Percentiles rank a stretch among this genome's conserved stretches.
These are phyloP conservation scores for Empidonax alnorum DNA, from an alignment of 2,113 vertebrate genomes.

Conservation along the genomic window DNA sequence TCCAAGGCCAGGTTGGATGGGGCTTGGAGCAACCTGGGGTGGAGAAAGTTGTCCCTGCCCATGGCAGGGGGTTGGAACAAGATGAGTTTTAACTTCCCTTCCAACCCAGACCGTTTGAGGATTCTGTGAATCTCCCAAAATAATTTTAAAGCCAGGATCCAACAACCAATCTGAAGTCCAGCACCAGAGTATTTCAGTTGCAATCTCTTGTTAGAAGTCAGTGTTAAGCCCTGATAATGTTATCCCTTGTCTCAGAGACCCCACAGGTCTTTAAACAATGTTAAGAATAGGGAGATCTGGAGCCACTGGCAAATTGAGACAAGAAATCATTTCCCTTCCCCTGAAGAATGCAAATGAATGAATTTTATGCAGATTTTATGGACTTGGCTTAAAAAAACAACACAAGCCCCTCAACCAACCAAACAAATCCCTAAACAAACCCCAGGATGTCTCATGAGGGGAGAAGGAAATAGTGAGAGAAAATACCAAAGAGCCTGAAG, in stretches of 20 bases:
- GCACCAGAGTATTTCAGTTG: not conserved
- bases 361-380: not conserved
- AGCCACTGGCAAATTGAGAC: not conserved
- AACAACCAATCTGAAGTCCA: not conserved
- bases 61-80: not conserved
- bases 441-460: not conserved
- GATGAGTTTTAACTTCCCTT: not conserved
- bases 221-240: not conserved
- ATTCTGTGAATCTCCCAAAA: not conserved
- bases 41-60: not conserved
- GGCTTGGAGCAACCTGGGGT: rapidly evolving
- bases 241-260: not conserved
- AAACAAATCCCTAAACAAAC: not conserved
- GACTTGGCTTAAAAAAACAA: not conserved
- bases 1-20: rapidly evolving
- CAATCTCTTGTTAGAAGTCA: not conserved
- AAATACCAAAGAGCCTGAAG: not conserved
- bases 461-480: not conserved
- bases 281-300: not conserved
- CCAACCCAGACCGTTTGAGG: not conserved
- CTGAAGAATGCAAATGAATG: not conserved
- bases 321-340: not conserved
- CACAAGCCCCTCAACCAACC: not conserved
- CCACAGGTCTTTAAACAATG: not conserved
- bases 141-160: not conserved